These are phyloP conservation scores for Gopherus evgoodei DNA, from an alignment of 2,113 vertebrate genomes.

Conservation along the genomic window DNA sequence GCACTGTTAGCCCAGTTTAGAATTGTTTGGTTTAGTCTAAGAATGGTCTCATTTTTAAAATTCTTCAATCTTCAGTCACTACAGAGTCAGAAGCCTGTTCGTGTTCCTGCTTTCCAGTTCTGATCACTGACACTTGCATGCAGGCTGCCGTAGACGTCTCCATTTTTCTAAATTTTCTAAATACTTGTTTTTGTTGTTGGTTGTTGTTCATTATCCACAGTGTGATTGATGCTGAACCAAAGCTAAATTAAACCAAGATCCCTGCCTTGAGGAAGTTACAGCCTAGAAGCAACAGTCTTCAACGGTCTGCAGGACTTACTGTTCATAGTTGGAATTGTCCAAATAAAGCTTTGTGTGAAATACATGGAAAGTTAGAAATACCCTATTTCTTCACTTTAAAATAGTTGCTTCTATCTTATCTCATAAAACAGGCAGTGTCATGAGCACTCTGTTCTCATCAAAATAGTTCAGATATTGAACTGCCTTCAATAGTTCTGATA, in stretches of 20 bases:
- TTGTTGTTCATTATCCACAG: conserved; percentile 48
- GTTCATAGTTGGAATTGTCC: conserved; percentile 33
- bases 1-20: background rate
- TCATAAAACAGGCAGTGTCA: conserved; percentile 20
- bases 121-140: conserved; percentile 10
- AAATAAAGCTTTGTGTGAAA: conserved; percentile 15
- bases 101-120: background rate
- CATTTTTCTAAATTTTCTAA: conserved; percentile 22
- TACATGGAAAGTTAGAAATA: background rate
- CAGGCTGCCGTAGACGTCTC: background rate
- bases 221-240: conserved; percentile 12
- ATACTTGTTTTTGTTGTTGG: background rate
- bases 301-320: background rate
- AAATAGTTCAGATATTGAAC: conserved; percentile 9
- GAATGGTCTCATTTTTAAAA: conserved; percentile 6
- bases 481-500: background rate
- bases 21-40: background rate
- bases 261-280: background rate
- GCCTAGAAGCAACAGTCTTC: background rate
- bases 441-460: conserved; percentile 17
- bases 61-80: conserved; percentile 16
- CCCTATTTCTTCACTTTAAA: conserved; percentile 31
- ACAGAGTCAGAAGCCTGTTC: conserved; percentile 8
- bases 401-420: background rate
- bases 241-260: conserved; percentile 39